Evolutionary conservation across 2,797 vertebrate species (phyloP).

Genomic region (Microcaecilia unicolor): DNA sequence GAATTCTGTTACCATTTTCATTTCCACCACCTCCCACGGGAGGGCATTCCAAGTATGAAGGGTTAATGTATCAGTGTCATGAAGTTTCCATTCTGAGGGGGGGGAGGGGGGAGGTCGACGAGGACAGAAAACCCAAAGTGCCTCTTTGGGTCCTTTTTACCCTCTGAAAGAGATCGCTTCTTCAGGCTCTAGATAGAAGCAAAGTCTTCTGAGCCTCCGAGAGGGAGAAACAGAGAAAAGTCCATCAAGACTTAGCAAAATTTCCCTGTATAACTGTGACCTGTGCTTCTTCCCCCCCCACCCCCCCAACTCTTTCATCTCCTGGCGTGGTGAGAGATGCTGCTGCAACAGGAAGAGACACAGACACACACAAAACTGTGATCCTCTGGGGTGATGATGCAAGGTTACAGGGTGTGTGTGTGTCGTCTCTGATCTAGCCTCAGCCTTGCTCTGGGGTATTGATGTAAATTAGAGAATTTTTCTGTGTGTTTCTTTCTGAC

Average conservation of each 20-base stretch:
- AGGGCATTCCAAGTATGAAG: too few relatives aligned
- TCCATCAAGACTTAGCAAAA: constrained; percentile 43
- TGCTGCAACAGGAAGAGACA: too few relatives aligned
- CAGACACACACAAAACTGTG: too few relatives aligned
- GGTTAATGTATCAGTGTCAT: too few relatives aligned
- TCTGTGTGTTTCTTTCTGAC: too few relatives aligned
- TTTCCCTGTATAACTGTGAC: constrained; percentile 37
- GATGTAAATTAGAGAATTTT: constrained; percentile 38
- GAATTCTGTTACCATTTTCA: too few relatives aligned
- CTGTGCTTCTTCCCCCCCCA: background rate
- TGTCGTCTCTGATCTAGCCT: too few relatives aligned
- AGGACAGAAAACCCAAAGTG: constrained; percentile 22
- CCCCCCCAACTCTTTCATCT: too few relatives aligned
- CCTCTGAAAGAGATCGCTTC: constrained; percentile 19
- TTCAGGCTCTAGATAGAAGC: constrained; percentile 25
- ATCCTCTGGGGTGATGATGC: too few relatives aligned
- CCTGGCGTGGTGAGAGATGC: too few relatives aligned
- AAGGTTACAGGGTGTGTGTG: too few relatives aligned
- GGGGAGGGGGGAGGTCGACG: constrained; percentile 16
- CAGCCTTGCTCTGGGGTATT: constrained; percentile 30
- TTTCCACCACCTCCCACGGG: too few relatives aligned
- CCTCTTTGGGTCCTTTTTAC: constrained; percentile 23
- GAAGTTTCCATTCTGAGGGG: background rate
- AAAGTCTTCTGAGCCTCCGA: constrained; percentile 34
- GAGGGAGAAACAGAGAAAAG: constrained; percentile 40